Conservation (phyloP, 2,797 vertebrate genomes). For the Picus viridis region DNA sequence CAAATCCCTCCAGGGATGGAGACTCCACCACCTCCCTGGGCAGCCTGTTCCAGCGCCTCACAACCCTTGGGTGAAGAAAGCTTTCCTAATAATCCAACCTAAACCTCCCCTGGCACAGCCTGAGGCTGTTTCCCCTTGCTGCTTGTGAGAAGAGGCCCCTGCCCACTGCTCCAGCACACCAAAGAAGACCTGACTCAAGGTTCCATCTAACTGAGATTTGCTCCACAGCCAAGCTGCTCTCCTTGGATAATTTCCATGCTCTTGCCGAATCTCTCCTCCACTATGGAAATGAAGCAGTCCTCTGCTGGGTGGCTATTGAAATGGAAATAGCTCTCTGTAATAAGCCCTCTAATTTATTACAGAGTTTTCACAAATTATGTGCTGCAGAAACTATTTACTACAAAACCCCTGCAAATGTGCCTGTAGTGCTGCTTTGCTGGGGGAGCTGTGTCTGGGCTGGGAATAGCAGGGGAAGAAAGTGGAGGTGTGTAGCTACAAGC, state of each 20-base stretch:
- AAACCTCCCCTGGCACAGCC: too few relatives aligned
- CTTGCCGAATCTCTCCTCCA: neutral
- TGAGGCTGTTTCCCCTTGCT: too few relatives aligned
- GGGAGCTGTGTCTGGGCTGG: neutral
- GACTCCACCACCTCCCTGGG: too few relatives aligned
- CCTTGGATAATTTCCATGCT: neutral
- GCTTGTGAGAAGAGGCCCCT: too few relatives aligned
- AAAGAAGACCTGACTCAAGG: neutral
- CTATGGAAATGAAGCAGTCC: neutral
- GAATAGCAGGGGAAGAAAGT: neutral
- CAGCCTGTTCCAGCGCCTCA: too few relatives aligned
- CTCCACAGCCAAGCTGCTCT: neutral
- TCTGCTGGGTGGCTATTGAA: neutral
- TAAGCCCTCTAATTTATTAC: conserved; percentile 7
- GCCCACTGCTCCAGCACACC: neutral
- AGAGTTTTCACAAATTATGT: neutral
- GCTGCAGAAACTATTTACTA: conserved; percentile 21
- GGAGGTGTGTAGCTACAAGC: neutral
- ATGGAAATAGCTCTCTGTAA: neutral
- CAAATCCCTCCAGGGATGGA: too few relatives aligned
- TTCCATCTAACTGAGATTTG: neutral
- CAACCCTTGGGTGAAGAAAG: too few relatives aligned
- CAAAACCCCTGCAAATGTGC: neutral
- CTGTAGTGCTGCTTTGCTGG: neutral
- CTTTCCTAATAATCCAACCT: too few relatives aligned